A percentile compares a stretch with the other conserved stretches of the same genome.
Evolutionary conservation across 1,140 invertebrate species (phyloP).

Genomic region (Sminthurides bifidus): DNA sequence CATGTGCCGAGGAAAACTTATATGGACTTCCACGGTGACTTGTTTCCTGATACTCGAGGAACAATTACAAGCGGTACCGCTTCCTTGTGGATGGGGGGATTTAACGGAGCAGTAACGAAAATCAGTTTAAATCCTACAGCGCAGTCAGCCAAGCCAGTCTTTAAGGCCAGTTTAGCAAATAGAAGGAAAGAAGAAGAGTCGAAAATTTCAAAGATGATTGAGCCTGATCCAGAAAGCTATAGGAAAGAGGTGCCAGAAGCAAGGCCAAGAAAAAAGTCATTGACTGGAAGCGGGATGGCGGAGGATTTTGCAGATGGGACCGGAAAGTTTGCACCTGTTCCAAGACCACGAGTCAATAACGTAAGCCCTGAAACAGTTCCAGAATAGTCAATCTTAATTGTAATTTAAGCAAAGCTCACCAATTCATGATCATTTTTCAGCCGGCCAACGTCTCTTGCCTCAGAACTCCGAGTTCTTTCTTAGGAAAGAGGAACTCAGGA

Average conservation of each 20-base stretch:
- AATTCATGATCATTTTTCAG: slow-evolving; percentile 8
- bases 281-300: too few relatives aligned
- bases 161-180: slow-evolving; percentile 14
- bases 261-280: slow-evolving; percentile 27
- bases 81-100: slow-evolving; percentile 61
- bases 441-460: slow-evolving; percentile 9
- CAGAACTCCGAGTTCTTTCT: slow-evolving; percentile 30
- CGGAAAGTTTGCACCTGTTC: slow-evolving; percentile 2
- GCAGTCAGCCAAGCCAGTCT: slow-evolving; percentile 2
- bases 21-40: slow-evolving; percentile 80
- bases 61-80: slow-evolving; percentile 60
- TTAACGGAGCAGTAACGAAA: slow-evolving; percentile 56
- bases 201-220: slow-evolving; percentile 15
- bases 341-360: slow-evolving; percentile 20
- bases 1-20: slow-evolving; percentile 92
- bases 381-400: neutral
- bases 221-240: slow-evolving; percentile 14
- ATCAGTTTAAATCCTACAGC: slow-evolving; percentile 64
- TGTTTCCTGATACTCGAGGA: slow-evolving; percentile 78
- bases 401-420: neutral
- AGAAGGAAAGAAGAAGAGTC: slow-evolving; percentile 15
- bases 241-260: slow-evolving; percentile 28
- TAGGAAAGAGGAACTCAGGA: slow-evolving; percentile 16
- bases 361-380: too few relatives aligned
- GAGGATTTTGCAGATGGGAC: too few relatives aligned